These are phyloP conservation scores for Zaprionus lachaisei DNA, from an alignment of 1,140 invertebrate species.

Conservation along the genomic window DNA sequence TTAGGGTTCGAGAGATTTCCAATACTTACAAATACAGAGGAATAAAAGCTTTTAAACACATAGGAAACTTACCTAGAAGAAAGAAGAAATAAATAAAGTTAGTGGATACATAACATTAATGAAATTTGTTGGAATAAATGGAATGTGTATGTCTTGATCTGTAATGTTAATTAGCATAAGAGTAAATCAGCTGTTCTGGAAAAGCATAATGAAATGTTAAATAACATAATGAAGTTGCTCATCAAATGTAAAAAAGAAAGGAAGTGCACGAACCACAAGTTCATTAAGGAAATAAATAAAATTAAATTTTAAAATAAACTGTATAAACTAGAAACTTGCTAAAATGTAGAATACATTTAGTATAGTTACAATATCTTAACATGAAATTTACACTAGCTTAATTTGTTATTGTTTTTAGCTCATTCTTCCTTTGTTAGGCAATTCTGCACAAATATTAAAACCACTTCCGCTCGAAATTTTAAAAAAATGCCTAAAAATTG, in stretches of 20 bases:
- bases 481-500: slow-evolving; percentile 5
- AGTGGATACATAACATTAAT: background rate
- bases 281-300: background rate
- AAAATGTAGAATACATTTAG: too few relatives aligned
- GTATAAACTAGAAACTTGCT: too few relatives aligned
- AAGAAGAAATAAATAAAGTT: slow-evolving; percentile 6
- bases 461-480: slow-evolving; percentile 13
- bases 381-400: too few relatives aligned
- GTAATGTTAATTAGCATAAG: too few relatives aligned
- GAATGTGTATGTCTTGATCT: too few relatives aligned
- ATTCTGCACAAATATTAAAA: slow-evolving; percentile 4
- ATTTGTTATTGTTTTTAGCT: background rate
- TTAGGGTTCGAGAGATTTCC: background rate
- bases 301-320: background rate
- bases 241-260: too few relatives aligned
- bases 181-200: too few relatives aligned
- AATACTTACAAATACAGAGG: slow-evolving; percentile 38
- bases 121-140: too few relatives aligned
- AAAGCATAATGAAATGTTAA: too few relatives aligned
- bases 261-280: too few relatives aligned
- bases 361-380: too few relatives aligned
- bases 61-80: slow-evolving; percentile 64
- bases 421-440: background rate
- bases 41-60: background rate
- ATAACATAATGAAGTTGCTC: too few relatives aligned